A percentile compares a stretch with the other conserved stretches of the same genome.
Conservation (phyloP, 2,113 vertebrate species). For the Xerus inauris region DNA sequence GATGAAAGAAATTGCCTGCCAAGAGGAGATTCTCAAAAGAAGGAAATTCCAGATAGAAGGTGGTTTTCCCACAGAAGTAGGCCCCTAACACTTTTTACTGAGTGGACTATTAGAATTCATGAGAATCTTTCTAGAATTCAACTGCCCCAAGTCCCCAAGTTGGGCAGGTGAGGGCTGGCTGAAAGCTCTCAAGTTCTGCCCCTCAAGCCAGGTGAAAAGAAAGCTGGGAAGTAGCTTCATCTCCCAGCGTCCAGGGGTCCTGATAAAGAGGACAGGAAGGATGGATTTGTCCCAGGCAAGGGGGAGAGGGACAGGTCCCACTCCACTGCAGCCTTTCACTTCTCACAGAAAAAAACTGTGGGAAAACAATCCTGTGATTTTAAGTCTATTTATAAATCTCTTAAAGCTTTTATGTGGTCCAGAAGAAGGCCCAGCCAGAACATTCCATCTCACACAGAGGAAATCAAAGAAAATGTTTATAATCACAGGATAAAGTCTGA, state of each 20-base stretch:
- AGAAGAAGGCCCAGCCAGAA: conserved; percentile 50
- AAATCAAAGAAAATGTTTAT: conserved; percentile 71
- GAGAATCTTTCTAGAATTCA: background rate
- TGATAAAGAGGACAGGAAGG: background rate
- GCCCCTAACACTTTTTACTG: background rate
- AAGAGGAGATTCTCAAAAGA: background rate
- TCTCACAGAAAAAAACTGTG: conserved; percentile 29
- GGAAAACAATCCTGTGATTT: conserved; percentile 60
- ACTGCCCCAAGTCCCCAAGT: accelerated
- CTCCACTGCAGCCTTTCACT: background rate
- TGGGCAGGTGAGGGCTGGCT: background rate
- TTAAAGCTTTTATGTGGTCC: conserved; percentile 64
- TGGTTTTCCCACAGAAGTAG: background rate
- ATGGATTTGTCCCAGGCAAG: background rate
- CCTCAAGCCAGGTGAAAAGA: accelerated
- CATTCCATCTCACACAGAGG: conserved; percentile 63
- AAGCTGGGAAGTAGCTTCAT: background rate
- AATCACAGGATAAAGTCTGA: conserved; percentile 56
- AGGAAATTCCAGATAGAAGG: background rate
- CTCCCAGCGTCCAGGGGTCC: background rate
- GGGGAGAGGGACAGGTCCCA: no score
- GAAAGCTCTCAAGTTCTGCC: background rate
- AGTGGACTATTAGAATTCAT: background rate
- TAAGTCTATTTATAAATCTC: conserved; percentile 75
- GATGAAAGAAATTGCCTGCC: background rate